Conservation (phyloP, 2,797 vertebrate genomes). For the Graptemys geographica region DNA sequence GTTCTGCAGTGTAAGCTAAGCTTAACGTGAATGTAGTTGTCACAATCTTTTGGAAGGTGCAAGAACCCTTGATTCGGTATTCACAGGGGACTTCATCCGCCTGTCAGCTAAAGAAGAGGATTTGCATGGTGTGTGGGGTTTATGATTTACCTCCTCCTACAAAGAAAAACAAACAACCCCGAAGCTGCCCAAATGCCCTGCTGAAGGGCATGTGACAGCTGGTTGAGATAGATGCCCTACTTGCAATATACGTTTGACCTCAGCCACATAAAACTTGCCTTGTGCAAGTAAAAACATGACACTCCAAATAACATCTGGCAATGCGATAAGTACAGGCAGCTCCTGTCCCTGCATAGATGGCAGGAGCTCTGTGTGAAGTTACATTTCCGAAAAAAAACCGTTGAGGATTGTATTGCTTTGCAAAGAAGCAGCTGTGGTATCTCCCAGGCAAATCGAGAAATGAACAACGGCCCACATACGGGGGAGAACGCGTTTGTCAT, state of each 20-base stretch:
- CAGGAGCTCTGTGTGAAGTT: accelerated
- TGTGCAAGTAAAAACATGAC: not conserved
- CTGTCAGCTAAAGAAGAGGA: not conserved
- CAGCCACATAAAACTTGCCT: not conserved
- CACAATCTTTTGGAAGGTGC: not conserved
- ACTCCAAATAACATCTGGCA: not conserved
- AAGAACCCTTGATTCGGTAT: too few relatives aligned
- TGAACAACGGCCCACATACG: not conserved
- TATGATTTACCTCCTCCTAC: not conserved
- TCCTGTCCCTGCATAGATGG: accelerated
- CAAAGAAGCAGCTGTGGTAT: not conserved
- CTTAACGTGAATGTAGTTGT: not conserved
- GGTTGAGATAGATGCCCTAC: accelerated
- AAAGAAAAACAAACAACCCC: not conserved
- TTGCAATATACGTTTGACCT: not conserved
- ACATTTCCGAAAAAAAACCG: not conserved
- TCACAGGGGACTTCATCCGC: not conserved
- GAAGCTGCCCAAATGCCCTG: not conserved
- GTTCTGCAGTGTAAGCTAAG: not conserved
- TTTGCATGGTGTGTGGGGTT: accelerated
- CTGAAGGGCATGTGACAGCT: not conserved
- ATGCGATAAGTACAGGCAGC: not conserved
- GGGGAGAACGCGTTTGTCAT: not conserved
- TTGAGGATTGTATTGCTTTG: not conserved
- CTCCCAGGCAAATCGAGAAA: not conserved